Conservation (phyloP, 2,113 vertebrate genomes). For the Grallaria varia region DNA sequence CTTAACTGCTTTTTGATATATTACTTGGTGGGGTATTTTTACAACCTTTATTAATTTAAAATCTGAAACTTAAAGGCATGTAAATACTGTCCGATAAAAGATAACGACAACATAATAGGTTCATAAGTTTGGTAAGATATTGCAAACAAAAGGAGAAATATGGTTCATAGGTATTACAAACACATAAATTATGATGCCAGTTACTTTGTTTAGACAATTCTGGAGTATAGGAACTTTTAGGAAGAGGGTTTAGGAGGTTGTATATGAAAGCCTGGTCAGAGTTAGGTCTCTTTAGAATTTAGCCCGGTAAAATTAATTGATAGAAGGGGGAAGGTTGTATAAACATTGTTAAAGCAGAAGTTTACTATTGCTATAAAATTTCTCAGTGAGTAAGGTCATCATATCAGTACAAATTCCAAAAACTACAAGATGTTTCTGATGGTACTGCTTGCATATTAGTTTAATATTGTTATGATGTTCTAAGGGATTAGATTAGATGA, state of each 20-base stretch:
- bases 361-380: background rate
- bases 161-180: background rate
- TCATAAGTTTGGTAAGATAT: background rate
- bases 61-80: constrained; percentile 14
- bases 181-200: background rate
- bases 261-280: background rate
- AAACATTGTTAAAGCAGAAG: background rate
- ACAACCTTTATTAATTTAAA: constrained; percentile 29
- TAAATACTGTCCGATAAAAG: background rate
- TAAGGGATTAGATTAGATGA: background rate
- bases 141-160: constrained; percentile 18
- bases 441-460: background rate
- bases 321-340: background rate
- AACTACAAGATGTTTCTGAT: background rate
- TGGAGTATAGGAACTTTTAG: background rate
- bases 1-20: constrained; percentile 3
- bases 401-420: background rate
- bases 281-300: background rate
- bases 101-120: constrained; percentile 2
- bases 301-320: background rate
- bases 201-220: background rate
- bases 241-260: background rate
- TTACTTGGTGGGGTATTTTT: background rate
- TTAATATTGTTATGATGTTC: background rate
- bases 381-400: background rate